phyloP scores from a whole-genome alignment of 2,113 vertebrate genomes.

The Plecotus auritus region DNA sequence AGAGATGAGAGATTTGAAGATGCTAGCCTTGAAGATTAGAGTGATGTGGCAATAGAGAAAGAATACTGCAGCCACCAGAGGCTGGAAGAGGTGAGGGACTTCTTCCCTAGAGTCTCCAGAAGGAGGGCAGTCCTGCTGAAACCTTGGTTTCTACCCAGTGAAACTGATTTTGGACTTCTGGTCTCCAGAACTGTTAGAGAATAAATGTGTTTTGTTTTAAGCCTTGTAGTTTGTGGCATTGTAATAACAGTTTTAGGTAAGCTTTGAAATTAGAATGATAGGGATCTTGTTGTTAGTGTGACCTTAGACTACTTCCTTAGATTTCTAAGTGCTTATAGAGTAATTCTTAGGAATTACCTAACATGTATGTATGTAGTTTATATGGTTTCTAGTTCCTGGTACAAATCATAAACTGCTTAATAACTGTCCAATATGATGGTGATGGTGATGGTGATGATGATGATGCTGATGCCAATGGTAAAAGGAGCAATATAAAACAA shows the following conservation, averaged over 20 bases:
- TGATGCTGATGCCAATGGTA: not conserved
- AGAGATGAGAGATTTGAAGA: not conserved
- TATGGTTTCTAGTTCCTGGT: not conserved
- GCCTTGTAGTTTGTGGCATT: not conserved
- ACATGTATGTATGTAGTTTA: not conserved
- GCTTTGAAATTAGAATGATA: not conserved
- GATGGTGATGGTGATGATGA: not conserved
- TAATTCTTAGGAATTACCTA: not conserved
- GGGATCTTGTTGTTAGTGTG: not conserved
- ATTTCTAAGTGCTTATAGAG: not conserved
- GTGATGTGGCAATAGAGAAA: not conserved
- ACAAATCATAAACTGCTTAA: not conserved
- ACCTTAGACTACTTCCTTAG: not conserved
- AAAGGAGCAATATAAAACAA: conserved; percentile 7
- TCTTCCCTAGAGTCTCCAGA: not conserved
- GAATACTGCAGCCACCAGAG: not conserved
- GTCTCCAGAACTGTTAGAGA: not conserved
- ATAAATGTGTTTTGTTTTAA: not conserved
- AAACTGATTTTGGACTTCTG: not conserved
- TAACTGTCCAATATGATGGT: not conserved
- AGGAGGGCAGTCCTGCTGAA: not conserved
- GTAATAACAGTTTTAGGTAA: not conserved
- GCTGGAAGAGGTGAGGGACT: not conserved
- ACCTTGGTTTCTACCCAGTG: not conserved
- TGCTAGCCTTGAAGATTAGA: not conserved